Percentiles rank a stretch among this genome's conserved stretches.
Conservation (phyloP, 2,888 invertebrate species). For the Conomelus anceps region DNA sequence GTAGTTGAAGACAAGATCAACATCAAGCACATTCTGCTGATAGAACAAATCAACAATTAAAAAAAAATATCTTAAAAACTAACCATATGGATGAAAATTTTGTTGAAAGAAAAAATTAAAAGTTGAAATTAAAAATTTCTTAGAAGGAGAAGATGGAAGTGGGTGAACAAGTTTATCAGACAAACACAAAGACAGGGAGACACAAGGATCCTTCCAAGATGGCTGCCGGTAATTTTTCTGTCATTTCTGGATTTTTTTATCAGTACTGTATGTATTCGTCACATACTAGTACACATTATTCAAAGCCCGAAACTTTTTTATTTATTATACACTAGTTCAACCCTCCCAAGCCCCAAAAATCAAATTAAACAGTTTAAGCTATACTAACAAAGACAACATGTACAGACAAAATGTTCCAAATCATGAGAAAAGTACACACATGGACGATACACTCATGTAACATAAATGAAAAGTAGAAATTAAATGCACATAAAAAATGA, state of each 20-base stretch:
- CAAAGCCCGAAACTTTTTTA: background rate
- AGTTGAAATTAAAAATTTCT: constrained; percentile 8
- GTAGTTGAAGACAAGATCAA: background rate
- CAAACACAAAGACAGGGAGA: constrained; percentile 28
- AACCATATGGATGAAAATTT: background rate
- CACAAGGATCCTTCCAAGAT: constrained; percentile 31
- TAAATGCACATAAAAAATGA: constrained; percentile 20
- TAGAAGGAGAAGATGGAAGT: constrained; percentile 9
- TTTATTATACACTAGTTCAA: background rate
- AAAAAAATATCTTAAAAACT: background rate
- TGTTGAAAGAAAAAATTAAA: background rate
- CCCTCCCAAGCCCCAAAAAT: constrained; percentile 12
- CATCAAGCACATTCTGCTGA: background rate
- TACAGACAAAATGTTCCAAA: constrained; percentile 29
- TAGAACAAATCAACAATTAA: background rate
- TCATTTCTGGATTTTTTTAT: background rate
- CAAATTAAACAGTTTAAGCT: constrained; percentile 18
- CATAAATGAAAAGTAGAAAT: constrained; percentile 24
- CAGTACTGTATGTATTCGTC: background rate
- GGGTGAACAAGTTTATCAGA: constrained; percentile 22
- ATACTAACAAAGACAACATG: constrained; percentile 26
- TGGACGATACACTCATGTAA: constrained; percentile 17
- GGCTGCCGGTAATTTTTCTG: constrained; percentile 30
- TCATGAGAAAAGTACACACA: constrained; percentile 37
- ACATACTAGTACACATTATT: background rate